Conservation (phyloP, 2,888 invertebrate genomes). For the Oxycera nigricornis region DNA sequence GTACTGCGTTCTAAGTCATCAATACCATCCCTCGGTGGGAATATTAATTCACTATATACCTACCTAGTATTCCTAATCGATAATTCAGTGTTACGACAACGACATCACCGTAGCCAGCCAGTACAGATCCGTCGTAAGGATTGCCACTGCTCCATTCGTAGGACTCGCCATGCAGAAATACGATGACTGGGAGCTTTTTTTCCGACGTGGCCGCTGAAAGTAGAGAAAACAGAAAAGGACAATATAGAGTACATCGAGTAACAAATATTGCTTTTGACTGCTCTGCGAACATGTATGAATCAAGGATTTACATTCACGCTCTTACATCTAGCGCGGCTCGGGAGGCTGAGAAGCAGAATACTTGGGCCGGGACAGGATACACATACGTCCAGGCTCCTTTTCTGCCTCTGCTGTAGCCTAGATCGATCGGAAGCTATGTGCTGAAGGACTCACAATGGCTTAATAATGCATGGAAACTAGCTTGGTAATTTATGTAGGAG, state of each 20-base stretch:
- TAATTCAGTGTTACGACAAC: conserved; percentile 98
- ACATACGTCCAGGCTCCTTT: neutral
- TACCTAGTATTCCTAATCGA: conserved; percentile 87
- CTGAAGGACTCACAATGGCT: conserved; percentile 3
- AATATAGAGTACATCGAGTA: neutral
- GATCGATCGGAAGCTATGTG: neutral
- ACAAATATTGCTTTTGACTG: conserved; percentile 17
- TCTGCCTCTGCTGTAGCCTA: neutral
- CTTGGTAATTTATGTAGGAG: conserved; percentile 1
- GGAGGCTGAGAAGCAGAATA: neutral
- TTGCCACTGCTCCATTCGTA: conserved; percentile 97
- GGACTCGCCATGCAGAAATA: conserved; percentile 66
- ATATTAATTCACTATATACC: conserved; percentile 52
- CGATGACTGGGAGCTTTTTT: conserved; percentile 62
- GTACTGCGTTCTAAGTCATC: neutral
- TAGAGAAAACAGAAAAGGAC: neutral
- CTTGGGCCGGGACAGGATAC: neutral
- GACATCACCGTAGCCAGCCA: conserved; percentile 89
- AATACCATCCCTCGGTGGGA: neutral
- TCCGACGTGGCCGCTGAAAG: conserved; percentile 59
- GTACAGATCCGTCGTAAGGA: conserved; percentile 93
- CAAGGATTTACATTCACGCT: conserved; percentile 25
- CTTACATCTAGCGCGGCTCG: neutral
- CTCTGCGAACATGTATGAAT: conserved; percentile 2
- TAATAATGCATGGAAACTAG: conserved; percentile 31